Evolutionary conservation across 2,113 vertebrate species (phyloP), one percentile per base, ranked within the genome.

Genomic region (Eira barbara): DNA sequence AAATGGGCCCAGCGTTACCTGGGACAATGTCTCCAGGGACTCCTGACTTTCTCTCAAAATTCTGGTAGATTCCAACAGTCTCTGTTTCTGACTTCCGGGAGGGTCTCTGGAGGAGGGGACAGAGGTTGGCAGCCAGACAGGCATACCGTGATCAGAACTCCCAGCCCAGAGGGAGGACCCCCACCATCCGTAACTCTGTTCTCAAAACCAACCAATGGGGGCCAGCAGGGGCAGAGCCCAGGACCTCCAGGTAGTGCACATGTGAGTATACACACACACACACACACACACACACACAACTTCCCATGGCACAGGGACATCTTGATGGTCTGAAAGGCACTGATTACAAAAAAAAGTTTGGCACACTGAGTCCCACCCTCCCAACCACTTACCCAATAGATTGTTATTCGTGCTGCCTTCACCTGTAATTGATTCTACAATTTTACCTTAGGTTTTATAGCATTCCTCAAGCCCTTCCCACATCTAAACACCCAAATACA

Each of bases 51-150:
- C 99, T 99, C 96, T 99, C 98, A 14, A 99, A 99, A 98, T 99
- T 98, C 98, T 99, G 99, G 97, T 99, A 99, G 98, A 99, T 99
- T 78, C 99, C 99, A 85, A 99, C 97, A 82, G 45, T 97, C 42
- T 99, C 98, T 2, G 99, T 98, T 83, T 99, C 99, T 0, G 99
- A 99, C 90, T 98, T 99, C 36, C 99, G 99, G 49, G 98, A 97
- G 39, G 99, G 99, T 98, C 99, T 99, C 99, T 99, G 97, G 69
- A 95, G 52, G 84, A 97, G 78, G 20, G 6, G 12, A 21, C 14
- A 34, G 27, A 47, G 49, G 61, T 13, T 9, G 25, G 14, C 14
- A 20, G 23, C 0, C 47, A n/a, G 36, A 59, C 3, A 14, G 84
- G 92, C 82, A 97, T 6, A 42, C 9, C 25, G 52, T 29, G 20